These are phyloP conservation scores for Oikopleura dioica DNA, from an alignment of 23 tunicate genomes.

Conservation along the genomic window DNA sequence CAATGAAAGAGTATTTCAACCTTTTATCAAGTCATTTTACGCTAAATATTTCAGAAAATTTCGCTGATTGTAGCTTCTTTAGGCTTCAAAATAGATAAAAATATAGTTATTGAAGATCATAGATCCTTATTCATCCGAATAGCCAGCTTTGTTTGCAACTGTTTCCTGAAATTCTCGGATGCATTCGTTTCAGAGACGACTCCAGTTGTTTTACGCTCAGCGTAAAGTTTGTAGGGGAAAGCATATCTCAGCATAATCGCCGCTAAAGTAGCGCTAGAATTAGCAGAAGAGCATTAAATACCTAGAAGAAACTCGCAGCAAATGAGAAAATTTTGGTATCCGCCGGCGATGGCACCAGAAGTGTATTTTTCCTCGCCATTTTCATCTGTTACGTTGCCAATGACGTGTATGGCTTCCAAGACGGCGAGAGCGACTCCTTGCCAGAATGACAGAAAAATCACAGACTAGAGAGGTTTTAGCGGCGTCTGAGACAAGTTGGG, in stretches of 20 bases:
- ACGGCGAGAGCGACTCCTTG: conserved; percentile 75
- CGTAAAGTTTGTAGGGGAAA: conserved; percentile 57
- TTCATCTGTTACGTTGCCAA: conserved; percentile 55
- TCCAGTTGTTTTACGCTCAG: not conserved
- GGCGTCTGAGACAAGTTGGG: not conserved
- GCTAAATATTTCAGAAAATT: no score
- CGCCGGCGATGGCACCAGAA: conserved; percentile 64
- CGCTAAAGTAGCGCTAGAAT: conserved; percentile 21
- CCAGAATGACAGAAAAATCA: conserved; percentile 94
- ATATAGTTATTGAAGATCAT: no score
- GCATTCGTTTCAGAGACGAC: not conserved
- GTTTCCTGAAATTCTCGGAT: not conserved
- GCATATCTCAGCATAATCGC: conserved; percentile 68
- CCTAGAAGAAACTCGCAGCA: conserved; percentile 57
- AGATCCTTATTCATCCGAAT: no score
- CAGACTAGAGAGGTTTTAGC: conserved; percentile 16
- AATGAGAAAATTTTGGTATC: conserved; percentile 87
- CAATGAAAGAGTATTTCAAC: no score
- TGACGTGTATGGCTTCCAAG: conserved; percentile 48
- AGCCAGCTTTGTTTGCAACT: no score
- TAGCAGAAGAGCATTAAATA: not conserved
- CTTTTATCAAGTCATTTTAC: no score
- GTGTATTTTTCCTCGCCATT: conserved; percentile 19
- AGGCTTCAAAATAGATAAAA: no score
- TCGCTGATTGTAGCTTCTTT: no score